Evolutionary conservation across 2,113 vertebrate species (phyloP), one percentile per base, ranked within the genome.

Genomic region (Lasiurus borealis): DNA sequence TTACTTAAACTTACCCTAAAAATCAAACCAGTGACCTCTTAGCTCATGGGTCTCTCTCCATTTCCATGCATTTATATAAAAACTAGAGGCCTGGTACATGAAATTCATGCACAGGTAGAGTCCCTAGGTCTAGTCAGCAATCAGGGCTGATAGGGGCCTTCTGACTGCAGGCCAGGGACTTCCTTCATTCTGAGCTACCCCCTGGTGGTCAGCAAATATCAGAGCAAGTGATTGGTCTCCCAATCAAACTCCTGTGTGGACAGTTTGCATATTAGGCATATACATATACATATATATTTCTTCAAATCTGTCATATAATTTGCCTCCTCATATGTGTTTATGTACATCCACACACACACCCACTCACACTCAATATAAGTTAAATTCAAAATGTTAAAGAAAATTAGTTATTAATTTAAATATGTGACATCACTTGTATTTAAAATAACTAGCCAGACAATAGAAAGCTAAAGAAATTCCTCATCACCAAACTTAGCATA

Each of bases 381-480:
- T 64, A 85, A 66, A 82, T 85, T 88, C 31, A 44, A 29, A 75
- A 64, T 16, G 14, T 13, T 11, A 5, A 50, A 50, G 78, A 84
- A 13, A 82, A 72, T 14, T 19, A 62, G 9, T 62, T 84, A 68
- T 15, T 12, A n/a, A 0, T 29, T 59, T 81, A 3, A 5, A 10
- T 89, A 76, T 54, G 86, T 86, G 76, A 89, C 46, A 90, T 84
- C 8, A 1, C 23, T 69, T 6, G 69, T 66, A 86, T 91, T 94
- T 36, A 89, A 93, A 86, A 78, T 69, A 88, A 48, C 15, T 88
- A 40, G 52, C 52, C 52, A 59, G 34, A 59, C 23, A 59, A 23
- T n/a, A 16, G 25, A 81, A 62, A 44, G 14, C 34, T 62, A 81
- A 81, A 40, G 23, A 25, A 81, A 15, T 8, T 40, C 54, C 29